Conservation (phyloP, 2,888 invertebrate species). For the Leptopilina syphax region DNA sequence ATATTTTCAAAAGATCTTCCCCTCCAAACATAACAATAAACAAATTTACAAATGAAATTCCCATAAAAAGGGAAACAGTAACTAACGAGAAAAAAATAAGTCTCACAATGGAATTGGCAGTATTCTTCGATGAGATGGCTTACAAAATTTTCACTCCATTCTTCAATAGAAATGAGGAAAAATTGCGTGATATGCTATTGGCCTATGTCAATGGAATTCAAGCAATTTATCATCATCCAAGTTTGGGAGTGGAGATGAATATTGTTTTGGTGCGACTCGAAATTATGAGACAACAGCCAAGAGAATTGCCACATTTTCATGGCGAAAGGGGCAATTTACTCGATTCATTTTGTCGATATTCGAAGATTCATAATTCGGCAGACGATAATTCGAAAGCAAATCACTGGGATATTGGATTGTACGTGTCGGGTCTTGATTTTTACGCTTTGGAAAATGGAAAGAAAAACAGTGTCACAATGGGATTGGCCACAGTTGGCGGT, state of each 20-base stretch:
- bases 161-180: slow-evolving; percentile 82
- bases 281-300: slow-evolving; percentile 83
- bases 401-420: slow-evolving; percentile 90
- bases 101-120: slow-evolving; percentile 84
- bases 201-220: slow-evolving; percentile 89
- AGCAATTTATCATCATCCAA: slow-evolving; percentile 88
- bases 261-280: slow-evolving; percentile 85
- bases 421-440: slow-evolving; percentile 88
- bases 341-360: slow-evolving; percentile 87
- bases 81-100: slow-evolving; percentile 51
- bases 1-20: slow-evolving; percentile 80
- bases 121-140: slow-evolving; percentile 87
- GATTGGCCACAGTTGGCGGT: slow-evolving; percentile 88
- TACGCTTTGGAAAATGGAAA: slow-evolving; percentile 83
- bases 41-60: slow-evolving; percentile 50
- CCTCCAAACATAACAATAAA: slow-evolving; percentile 65
- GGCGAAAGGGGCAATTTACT: slow-evolving; percentile 84
- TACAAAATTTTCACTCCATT: slow-evolving; percentile 85
- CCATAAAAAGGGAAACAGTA: background rate
- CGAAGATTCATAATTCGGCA: slow-evolving; percentile 81
- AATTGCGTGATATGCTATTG: slow-evolving; percentile 85
- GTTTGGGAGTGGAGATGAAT: slow-evolving; percentile 82
- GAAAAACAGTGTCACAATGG: slow-evolving; percentile 87
- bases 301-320: slow-evolving; percentile 80
- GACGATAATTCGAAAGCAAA: slow-evolving; percentile 82